phyloP scores from a whole-genome alignment of 2,797 vertebrate species.

The Dicrostonyx torquatus region DNA sequence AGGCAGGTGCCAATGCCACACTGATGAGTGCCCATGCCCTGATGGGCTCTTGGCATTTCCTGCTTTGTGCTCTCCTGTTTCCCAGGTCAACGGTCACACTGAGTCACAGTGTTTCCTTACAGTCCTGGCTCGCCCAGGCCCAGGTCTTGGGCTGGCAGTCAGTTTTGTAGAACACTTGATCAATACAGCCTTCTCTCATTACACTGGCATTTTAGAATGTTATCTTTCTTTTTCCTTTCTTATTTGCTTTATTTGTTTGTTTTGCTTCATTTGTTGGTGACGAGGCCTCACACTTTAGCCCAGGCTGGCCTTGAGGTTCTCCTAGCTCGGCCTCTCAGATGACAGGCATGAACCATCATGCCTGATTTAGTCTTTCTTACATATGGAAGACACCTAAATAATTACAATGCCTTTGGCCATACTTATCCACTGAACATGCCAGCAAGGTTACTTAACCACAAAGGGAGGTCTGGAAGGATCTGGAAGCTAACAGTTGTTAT shows the following conservation, averaged over 20 bases:
- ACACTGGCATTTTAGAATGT: neutral
- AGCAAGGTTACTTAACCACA: neutral
- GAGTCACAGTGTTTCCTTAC: constrained; percentile 63
- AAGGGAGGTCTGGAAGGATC: neutral
- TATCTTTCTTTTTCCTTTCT: neutral
- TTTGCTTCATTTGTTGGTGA: neutral
- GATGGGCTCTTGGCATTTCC: constrained; percentile 84
- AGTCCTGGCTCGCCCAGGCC: constrained; percentile 32
- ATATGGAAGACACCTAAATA: neutral
- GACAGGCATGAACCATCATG: neutral
- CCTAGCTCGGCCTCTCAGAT: neutral
- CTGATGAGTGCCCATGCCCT: constrained; percentile 79
- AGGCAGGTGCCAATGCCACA: constrained; percentile 83
- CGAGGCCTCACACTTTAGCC: neutral
- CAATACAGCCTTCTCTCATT: neutral
- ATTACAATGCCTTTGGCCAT: neutral
- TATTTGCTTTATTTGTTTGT: neutral
- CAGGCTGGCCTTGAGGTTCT: neutral
- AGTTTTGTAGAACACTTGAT: neutral
- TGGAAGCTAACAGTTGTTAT: neutral
- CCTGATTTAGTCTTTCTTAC: constrained; percentile 39
- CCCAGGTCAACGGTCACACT: constrained; percentile 76
- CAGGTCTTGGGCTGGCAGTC: accelerated
- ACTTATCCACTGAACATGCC: neutral
- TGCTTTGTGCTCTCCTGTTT: constrained; percentile 81